phyloP scores from a whole-genome alignment of 2,888 invertebrate genomes.

The Tiliacea citrago region DNA sequence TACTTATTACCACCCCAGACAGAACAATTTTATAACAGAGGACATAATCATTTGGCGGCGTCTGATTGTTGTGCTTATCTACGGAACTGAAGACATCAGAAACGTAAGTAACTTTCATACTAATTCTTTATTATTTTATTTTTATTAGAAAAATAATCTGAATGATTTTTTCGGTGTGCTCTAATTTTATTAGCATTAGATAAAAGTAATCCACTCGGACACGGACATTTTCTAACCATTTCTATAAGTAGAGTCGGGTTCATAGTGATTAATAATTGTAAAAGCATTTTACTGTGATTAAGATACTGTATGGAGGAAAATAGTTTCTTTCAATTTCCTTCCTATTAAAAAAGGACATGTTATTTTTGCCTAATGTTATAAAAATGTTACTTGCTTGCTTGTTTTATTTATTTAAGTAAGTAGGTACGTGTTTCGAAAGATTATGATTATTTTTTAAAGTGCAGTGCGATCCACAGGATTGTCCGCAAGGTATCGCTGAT shows the following conservation, averaged over 20 bases:
- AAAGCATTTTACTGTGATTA: neutral
- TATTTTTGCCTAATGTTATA: neutral
- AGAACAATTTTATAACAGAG: conserved; percentile 61
- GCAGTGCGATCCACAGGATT: neutral
- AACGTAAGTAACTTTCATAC: conserved; percentile 37
- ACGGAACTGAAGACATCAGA: conserved; percentile 44
- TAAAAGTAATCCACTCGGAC: neutral
- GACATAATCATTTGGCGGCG: conserved; percentile 69
- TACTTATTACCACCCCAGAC: conserved; percentile 68
- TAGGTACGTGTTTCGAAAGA: neutral
- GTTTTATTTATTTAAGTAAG: neutral
- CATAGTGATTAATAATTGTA: neutral
- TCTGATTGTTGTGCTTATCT: conserved; percentile 62
- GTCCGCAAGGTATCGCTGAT: neutral
- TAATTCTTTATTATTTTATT: too few species aligned
- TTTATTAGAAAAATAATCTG: too few species aligned
- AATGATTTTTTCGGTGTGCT: neutral
- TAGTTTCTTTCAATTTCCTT: neutral
- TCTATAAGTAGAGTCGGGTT: neutral
- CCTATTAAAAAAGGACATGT: neutral
- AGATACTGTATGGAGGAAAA: neutral
- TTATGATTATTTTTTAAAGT: neutral
- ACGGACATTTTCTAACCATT: neutral
- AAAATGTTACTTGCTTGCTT: neutral
- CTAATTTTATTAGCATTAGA: neutral